Conservation (phyloP, 2,888 invertebrate species). For the Bedellia somnulentella region DNA sequence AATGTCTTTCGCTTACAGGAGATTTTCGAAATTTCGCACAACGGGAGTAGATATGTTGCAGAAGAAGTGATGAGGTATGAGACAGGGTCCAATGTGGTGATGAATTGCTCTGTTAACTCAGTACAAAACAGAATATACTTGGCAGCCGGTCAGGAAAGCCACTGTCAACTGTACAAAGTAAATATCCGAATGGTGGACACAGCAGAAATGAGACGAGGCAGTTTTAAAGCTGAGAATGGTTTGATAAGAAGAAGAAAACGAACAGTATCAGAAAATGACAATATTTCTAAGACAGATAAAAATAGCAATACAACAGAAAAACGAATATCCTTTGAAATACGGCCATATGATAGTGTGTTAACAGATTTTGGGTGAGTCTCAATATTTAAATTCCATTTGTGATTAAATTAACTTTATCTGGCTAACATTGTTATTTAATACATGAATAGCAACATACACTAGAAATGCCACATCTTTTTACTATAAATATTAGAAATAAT, state of each 20-base stretch:
- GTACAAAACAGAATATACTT: conserved; percentile 75
- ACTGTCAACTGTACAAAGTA: conserved; percentile 83
- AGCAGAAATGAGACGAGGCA: conserved; percentile 58
- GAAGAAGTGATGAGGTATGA: conserved; percentile 88
- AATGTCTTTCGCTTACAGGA: conserved; percentile 50
- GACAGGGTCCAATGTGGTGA: conserved; percentile 86
- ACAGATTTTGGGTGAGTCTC: conserved; percentile 77
- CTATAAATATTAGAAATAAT: too few species aligned
- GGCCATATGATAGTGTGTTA: conserved; percentile 78
- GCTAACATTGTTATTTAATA: not conserved
- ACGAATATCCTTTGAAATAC: conserved; percentile 73
- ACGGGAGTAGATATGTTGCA: conserved; percentile 80
- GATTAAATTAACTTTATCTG: not conserved
- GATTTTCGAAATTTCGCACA: conserved; percentile 87
- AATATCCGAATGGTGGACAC: conserved; percentile 60
- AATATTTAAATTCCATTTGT: not conserved
- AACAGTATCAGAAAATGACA: conserved; percentile 58
- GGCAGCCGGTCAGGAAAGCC: conserved; percentile 90
- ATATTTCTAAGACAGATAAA: conserved; percentile 42
- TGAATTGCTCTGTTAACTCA: conserved; percentile 83
- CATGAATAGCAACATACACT: too few species aligned
- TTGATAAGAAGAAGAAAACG: conserved; percentile 43
- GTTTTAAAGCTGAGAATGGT: conserved; percentile 53
- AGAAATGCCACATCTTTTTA: too few species aligned
- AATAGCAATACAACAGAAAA: conserved; percentile 51